Evolutionary conservation across 2,888 invertebrate species (phyloP).

Genomic region (Drosophila macrospina): DNA sequence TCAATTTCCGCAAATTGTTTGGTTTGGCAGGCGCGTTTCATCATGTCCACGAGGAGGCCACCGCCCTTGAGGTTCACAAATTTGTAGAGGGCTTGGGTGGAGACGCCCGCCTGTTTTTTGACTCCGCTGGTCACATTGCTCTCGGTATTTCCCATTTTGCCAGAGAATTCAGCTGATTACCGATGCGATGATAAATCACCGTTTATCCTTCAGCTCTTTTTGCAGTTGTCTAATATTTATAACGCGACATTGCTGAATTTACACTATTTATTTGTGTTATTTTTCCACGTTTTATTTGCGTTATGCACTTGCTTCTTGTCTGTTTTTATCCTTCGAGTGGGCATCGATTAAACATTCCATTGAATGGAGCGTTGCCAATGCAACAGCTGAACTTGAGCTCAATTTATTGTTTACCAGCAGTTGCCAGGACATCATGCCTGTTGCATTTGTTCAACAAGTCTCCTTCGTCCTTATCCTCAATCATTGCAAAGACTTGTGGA

Average conservation of each 20-base stretch:
- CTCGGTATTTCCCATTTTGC: constrained; percentile 91
- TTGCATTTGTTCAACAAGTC: constrained; percentile 57
- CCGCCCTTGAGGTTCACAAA: constrained; percentile 96
- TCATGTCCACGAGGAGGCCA: constrained; percentile 96
- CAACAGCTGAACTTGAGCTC: constrained; percentile 77
- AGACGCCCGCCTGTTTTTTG: constrained; percentile 96
- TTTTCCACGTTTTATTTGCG: constrained; percentile 7
- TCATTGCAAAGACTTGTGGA: constrained; percentile 25
- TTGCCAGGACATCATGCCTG: constrained; percentile 69
- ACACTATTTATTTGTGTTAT: constrained; percentile 32
- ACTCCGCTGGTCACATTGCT: constrained; percentile 97
- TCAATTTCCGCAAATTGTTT: constrained; percentile 97
- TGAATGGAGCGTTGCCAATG: constrained; percentile 67
- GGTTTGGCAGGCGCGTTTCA: constrained; percentile 95
- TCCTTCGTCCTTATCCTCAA: constrained; percentile 8
- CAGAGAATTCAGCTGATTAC: not conserved
- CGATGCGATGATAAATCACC: constrained; percentile 18
- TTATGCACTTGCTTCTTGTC: constrained; percentile 31
- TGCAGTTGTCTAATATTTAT: constrained; percentile 38
- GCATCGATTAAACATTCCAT: constrained; percentile 62
- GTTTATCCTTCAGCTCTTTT: not conserved
- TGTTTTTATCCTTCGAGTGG: constrained; percentile 58
- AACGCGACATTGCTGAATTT: constrained; percentile 59
- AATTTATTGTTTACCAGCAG: constrained; percentile 61
- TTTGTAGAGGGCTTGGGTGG: constrained; percentile 93